Evolutionary conservation across 2,113 vertebrate genomes (phyloP).

Genomic region (Halichoeres trimaculatus): DNA sequence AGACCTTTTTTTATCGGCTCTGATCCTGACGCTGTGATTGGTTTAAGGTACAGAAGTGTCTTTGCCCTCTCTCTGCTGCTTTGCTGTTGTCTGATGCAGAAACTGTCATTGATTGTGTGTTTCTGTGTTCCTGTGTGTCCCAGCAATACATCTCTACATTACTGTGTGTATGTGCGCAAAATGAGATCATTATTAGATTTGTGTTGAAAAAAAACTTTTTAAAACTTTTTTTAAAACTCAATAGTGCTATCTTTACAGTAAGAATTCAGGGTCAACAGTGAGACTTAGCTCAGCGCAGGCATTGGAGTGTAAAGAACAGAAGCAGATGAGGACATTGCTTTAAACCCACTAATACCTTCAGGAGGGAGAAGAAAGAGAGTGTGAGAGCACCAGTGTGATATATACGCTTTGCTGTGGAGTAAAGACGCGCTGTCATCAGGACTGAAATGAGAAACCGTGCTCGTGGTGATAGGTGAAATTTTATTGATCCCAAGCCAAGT

Average conservation of each 20-base stretch:
- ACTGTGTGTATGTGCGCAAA: slow-evolving; percentile 9
- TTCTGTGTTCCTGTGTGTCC: no score
- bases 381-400: slow-evolving; percentile 22
- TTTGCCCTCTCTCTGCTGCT: slow-evolving; percentile 25
- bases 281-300: slow-evolving; percentile 9
- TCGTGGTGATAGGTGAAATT: slow-evolving; percentile 58
- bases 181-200: neutral
- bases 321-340: slow-evolving; percentile 35
- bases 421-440: slow-evolving; percentile 25
- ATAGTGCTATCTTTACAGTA: slow-evolving; percentile 18
- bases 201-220: slow-evolving; percentile 7
- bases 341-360: slow-evolving; percentile 18
- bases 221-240: slow-evolving; percentile 22
- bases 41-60: slow-evolving; percentile 56
- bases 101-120: neutral
- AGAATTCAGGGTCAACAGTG: slow-evolving; percentile 27
- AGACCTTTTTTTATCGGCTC: slow-evolving; percentile 62
- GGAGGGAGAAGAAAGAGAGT: slow-evolving; percentile 8
- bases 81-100: slow-evolving; percentile 23
- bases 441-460: slow-evolving; percentile 48
- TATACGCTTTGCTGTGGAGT: slow-evolving; percentile 9
- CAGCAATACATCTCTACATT: neutral
- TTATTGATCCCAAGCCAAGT: slow-evolving; percentile 63
- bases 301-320: slow-evolving; percentile 8
- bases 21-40: slow-evolving; percentile 56